Base-by-base conservation (phyloP, 1,140 invertebrate species). In the Trachymyrmex cornetzi region DNA sequence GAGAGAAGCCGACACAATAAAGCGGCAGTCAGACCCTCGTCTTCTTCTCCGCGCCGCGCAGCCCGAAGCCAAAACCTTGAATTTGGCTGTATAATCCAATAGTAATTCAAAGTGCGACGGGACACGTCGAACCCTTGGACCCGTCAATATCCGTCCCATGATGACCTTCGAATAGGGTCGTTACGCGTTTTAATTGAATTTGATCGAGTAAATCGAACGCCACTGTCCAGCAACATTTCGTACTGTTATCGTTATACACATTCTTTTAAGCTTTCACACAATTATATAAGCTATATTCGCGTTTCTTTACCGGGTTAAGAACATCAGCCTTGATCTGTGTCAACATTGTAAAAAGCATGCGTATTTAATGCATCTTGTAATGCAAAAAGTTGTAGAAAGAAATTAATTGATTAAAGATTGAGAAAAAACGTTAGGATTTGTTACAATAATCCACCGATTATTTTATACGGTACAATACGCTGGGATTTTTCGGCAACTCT, bases 1-100 rank as follows among this genome's bases (percentile, higher is more conserved):
- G 89, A 85, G 89, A 86, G 93, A 91, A 92, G 92, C 92, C 93
- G 93, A 93, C 92, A 93, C 92, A 93, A 94, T 93, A 92, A 92
- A 94, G 90, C 88, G 89, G 88, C 93, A 93, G 93, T 95, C 94
- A 94, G 91, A 95, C 94, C 94, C 94, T 95, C 94, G 87, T 94
- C 94, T 94, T 87, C 89, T 85, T 30, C 69, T 63, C 69, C 69
- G 69, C 69, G 38, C 92, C 81, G 81, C 77, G 86, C 86, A 55
- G 88, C 88, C 90, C 87, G 88, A 82, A 77, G 82, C 89, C 30
- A 85, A 90, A 91, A 91, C 89, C 86, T 90, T 88, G 84, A 91
- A 92, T 93, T 92, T 80, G 88, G 75, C 90, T 72, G 87, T 82
- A 87, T 93, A 93, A 93, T 93, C 90, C 88, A 92, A 95, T 94